These are phyloP conservation scores for Brenthis ino DNA, from an alignment of 2,888 invertebrate genomes.

Conservation along the genomic window DNA sequence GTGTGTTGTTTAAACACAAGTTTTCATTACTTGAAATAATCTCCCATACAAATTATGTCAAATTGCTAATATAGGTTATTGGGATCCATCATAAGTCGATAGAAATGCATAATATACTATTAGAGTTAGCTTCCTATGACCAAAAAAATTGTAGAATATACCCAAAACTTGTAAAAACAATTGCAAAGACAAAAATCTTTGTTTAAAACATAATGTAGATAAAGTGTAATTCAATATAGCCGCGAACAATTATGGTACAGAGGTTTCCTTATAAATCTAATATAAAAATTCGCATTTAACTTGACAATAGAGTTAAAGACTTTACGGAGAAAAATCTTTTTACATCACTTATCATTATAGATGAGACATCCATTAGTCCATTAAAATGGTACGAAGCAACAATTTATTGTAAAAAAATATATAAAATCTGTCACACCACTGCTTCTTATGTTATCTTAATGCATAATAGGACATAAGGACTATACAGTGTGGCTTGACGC, in stretches of 20 bases:
- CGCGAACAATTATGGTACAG: not conserved
- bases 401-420: constrained; percentile 10
- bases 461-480: not conserved
- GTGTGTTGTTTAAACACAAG: too few species aligned
- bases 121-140: too few species aligned
- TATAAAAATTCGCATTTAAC: not conserved
- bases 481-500: too few species aligned
- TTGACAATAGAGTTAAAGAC: constrained; percentile 10
- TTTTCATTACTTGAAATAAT: too few species aligned
- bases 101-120: too few species aligned
- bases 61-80: too few species aligned
- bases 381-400: constrained; percentile 19
- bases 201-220: not conserved
- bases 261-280: not conserved
- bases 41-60: too few species aligned
- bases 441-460: constrained; percentile 20
- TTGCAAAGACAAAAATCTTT: not conserved
- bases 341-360: constrained; percentile 17
- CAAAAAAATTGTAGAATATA: too few species aligned
- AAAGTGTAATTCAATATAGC: not conserved
- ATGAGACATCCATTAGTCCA: constrained; percentile 23
- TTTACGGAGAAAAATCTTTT: constrained; percentile 9
- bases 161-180: not conserved
- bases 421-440: constrained; percentile 13
- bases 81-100: too few species aligned